Conservation (phyloP, 2,113 vertebrate species). For the Emydocephalus ijimae region DNA sequence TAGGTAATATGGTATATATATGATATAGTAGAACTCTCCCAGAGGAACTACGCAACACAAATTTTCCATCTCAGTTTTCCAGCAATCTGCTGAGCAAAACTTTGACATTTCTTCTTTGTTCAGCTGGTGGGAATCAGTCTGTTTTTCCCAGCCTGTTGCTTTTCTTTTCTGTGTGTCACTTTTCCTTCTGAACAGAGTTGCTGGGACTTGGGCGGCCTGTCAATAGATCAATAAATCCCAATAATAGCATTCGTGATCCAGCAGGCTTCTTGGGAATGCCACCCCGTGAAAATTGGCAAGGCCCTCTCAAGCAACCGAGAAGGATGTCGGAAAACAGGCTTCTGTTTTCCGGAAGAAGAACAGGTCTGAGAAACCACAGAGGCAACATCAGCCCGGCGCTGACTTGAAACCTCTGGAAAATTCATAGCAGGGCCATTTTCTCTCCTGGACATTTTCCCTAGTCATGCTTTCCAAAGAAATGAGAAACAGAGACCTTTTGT, state of each 20-base stretch:
- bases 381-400: background rate
- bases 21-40: background rate
- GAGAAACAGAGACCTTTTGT: background rate
- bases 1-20: background rate
- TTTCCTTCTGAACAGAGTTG: background rate
- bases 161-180: background rate
- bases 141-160: background rate
- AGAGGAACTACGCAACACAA: background rate
- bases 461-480: background rate
- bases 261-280: background rate
- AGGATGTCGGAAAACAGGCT: background rate
- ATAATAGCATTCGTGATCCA: background rate
- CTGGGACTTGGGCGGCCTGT: background rate
- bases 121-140: background rate
- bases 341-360: background rate
- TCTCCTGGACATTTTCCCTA: background rate
- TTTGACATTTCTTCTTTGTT: background rate
- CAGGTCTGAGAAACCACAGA: background rate
- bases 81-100: background rate
- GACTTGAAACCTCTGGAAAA: background rate
- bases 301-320: background rate
- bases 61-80: background rate
- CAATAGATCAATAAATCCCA: background rate
- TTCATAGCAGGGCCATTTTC: background rate
- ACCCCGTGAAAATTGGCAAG: background rate